Evolutionary conservation across 2,797 vertebrate species (phyloP).

Genomic region (Botia almorhae): DNA sequence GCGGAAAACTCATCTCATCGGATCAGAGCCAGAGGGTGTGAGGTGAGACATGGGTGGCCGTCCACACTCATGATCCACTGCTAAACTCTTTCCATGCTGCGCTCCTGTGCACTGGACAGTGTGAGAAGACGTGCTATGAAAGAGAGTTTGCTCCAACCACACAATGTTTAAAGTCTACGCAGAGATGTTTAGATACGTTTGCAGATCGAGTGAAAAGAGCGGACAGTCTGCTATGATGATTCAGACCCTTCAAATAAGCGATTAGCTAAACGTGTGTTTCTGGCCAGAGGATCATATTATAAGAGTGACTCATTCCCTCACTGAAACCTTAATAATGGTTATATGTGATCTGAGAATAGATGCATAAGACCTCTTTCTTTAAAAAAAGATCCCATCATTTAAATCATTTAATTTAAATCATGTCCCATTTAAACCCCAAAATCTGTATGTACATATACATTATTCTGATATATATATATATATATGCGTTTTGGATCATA

Average conservation of each 20-base stretch:
- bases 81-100: slow-evolving; percentile 61
- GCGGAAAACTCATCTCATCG: slow-evolving; percentile 76
- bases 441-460: too few species aligned
- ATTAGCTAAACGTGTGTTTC: slow-evolving; percentile 24
- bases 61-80: slow-evolving; percentile 34
- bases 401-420: too few species aligned
- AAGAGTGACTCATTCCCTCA: neutral
- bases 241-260: slow-evolving; percentile 28
- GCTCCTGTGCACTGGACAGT: slow-evolving; percentile 39
- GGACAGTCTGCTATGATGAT: slow-evolving; percentile 40
- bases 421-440: too few species aligned
- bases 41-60: slow-evolving; percentile 67
- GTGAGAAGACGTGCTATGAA: slow-evolving; percentile 54
- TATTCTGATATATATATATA: too few species aligned
- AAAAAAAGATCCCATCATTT: too few species aligned
- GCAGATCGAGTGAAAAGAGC: slow-evolving; percentile 44
- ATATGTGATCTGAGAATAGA: neutral
- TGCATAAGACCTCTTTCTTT: neutral
- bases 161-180: slow-evolving; percentile 45
- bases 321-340: neutral
- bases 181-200: slow-evolving; percentile 46
- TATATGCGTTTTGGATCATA: slow-evolving; percentile 4
- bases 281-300: neutral
- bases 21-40: slow-evolving; percentile 54
- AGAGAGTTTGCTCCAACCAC: slow-evolving; percentile 41